Evolutionary conservation across 2,113 vertebrate species (phyloP), one percentile per base, ranked within the genome.

Genomic region (Labeo rohita): DNA sequence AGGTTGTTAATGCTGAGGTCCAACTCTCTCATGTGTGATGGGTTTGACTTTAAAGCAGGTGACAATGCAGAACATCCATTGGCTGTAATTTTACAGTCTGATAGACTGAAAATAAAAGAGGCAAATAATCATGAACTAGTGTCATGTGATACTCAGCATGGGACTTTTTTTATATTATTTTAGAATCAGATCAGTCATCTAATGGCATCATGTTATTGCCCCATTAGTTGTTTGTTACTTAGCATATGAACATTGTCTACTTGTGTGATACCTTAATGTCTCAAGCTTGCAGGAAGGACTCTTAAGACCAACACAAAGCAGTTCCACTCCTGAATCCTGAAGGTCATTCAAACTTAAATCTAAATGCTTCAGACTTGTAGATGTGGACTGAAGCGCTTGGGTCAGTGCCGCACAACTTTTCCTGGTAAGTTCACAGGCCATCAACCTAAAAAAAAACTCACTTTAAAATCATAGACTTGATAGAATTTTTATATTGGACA

Each of bases 1-100:
- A 81, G 79, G 43, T 81, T 16, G 6, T 81, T 66, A 18, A 81
- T 45, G 59, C 79, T 81, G 23, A 81, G 79, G 61, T 81, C 79
- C 59, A 81, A 13, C 9, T 49, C 59, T 66, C 43, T 81, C 79
- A 80, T 8, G 43, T 80, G 59, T 28, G 43, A 49, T 34, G 79
- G 79, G 79, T 80, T 80, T 11, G 43, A 80, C 59, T 45, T 16
- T 49, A 65, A 18, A 65, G 79, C 79, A 80, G n/a, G 9, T 65
- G 59, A 34, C 13, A 80, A 16, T 65, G 34, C 23, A 39, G 79
- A 47, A 80, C 78, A 65, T 80, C 78, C 56, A 0, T 23, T 1
- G 11, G 43, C 59, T 23, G 78, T 80, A 23, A 80, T 80, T 61
- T 28, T 45, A 65, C 78, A 80, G 39, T 80, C 59, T 45, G 79